Base-by-base conservation (phyloP, 2,797 vertebrate species). In the Chaunax sp. region DNA sequence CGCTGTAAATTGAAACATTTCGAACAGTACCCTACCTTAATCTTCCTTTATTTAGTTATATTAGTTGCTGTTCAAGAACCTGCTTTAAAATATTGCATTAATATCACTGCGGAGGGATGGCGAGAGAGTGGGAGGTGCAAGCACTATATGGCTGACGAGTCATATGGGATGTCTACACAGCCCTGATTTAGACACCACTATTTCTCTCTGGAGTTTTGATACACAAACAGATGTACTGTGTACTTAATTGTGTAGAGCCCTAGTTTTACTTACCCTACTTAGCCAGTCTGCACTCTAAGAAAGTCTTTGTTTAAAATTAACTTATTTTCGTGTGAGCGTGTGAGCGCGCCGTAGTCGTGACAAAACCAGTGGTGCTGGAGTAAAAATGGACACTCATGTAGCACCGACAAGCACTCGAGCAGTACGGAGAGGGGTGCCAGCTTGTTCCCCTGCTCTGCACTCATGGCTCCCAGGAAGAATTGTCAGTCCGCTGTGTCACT, bases 401-500 rank as follows among this genome's bases (percentile, higher is more conserved):
- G 55, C 33, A 44, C 56, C 41, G 25, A 56, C 67, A 47, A 37
- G 44, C 52, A 22, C 45, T 55, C 8, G 6, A 70, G 63, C 37
- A 19, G 20, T 11, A 61, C 13, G 40, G 69, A 75, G 67, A 73
- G 52, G 43, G 66, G 52, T 45, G 77, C 52, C 73, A 67, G 53
- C 77, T 73, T 84, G 70, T 75, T 67, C 64, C 51, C 51, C 81
- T 33, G 74, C 74, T 87, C 80, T 71, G 55, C 55, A 62, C 81
- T 77, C 60, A 63, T 69, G 23, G 85, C 90, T 90, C 80, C 71
- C 78, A 89, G 90, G 80, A 90, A 56, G 67, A 85, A 55, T 84
- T 86, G 91, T 92, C 90, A 91, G 80, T 88, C 77, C 16, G 72
- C 82, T 80, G 65, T 83, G 76, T 86, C 81, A 73, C 84, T 76